Evolutionary conservation across 2,888 invertebrate species (phyloP).

Genomic region (Malthinus flaveolus): DNA sequence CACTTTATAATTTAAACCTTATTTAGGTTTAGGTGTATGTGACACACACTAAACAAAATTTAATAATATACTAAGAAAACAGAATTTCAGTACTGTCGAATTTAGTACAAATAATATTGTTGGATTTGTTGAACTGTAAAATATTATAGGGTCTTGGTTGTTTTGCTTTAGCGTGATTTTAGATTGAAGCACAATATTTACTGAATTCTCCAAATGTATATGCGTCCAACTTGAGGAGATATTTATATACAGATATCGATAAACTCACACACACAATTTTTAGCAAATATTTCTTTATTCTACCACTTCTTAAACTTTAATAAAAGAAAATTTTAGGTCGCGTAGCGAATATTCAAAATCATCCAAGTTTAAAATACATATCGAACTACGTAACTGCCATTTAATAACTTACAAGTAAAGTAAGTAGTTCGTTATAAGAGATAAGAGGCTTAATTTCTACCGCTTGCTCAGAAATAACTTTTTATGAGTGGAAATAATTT

Average conservation of each 20-base stretch:
- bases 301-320: no score
- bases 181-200: slow-evolving; percentile 49
- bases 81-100: slow-evolving; percentile 19
- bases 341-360: no score
- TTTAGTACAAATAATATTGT: slow-evolving; percentile 38
- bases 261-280: background rate
- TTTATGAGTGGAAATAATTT: no score
- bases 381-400: no score
- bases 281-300: background rate
- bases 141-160: slow-evolving; percentile 39
- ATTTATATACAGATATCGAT: background rate
- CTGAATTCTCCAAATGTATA: slow-evolving; percentile 42
- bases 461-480: no score
- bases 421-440: no score
- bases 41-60: slow-evolving; percentile 2
- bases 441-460: no score
- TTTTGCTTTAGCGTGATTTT: slow-evolving; percentile 37
- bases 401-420: no score
- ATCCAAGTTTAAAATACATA: no score
- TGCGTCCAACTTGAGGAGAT: slow-evolving; percentile 39
- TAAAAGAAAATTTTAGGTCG: no score
- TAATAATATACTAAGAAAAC: slow-evolving; percentile 14
- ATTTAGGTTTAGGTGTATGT: background rate
- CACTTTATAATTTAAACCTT: no score
- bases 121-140: slow-evolving; percentile 37